Conservation (phyloP, 2,113 vertebrate genomes). For the Cheirogaleus medius region DNA sequence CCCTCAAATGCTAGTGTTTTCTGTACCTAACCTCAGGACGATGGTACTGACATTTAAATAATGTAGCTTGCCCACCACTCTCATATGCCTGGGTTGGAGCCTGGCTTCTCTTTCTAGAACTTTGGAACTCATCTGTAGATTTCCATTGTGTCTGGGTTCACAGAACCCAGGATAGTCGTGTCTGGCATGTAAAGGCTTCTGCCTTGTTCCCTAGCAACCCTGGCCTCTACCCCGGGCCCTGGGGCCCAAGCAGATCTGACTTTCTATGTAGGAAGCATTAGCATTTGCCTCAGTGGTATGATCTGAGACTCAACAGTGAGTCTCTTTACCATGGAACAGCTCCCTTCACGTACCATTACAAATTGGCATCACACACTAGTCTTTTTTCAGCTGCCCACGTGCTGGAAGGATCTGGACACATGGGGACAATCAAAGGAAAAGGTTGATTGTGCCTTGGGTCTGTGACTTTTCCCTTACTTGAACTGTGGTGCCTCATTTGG, state of each 20-base stretch:
- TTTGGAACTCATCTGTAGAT: not conserved
- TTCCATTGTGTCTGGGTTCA: not conserved
- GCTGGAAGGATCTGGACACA: not conserved
- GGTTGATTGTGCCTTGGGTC: not conserved
- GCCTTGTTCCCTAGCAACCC: not conserved
- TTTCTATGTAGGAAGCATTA: not conserved
- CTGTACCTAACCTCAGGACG: not conserved
- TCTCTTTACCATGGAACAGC: not conserved
- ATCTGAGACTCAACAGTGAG: not conserved
- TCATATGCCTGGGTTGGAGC: too few species aligned
- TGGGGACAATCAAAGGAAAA: not conserved
- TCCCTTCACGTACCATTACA: not conserved
- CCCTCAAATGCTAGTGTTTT: not conserved
- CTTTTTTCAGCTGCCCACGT: not conserved
- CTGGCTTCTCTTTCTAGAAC: not conserved
- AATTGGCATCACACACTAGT: too few species aligned
- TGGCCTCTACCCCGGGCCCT: not conserved
- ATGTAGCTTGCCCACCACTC: not conserved
- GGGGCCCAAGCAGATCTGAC: not conserved
- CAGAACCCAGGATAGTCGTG: not conserved
- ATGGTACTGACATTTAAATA: not conserved
- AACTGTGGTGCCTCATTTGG: not conserved
- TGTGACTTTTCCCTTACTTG: not conserved
- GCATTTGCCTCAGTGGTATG: not conserved
- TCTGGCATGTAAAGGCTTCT: not conserved